Conservation (phyloP, 2,797 vertebrate genomes). For the Nyctalus aviator region DNA sequence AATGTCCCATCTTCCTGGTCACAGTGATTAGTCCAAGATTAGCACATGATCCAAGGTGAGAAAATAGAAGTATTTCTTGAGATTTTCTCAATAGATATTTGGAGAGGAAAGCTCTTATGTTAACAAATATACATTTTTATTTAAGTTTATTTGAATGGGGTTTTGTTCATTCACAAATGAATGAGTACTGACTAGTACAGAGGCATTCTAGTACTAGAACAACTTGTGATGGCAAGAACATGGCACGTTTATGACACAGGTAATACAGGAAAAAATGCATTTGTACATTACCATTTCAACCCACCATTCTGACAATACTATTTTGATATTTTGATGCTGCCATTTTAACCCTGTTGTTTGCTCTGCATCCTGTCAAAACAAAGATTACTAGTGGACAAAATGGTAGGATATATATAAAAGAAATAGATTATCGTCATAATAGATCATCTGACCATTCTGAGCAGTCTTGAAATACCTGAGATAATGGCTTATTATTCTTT, state of each 20-base stretch:
- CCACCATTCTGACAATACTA: background rate
- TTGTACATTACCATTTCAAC: background rate
- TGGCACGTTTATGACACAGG: accelerated
- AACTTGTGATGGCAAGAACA: background rate
- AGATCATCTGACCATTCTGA: background rate
- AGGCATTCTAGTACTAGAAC: background rate
- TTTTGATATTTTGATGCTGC: no score
- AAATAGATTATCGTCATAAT: background rate
- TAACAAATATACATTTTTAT: background rate
- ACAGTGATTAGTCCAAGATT: background rate
- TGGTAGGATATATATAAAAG: background rate
- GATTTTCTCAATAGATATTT: background rate
- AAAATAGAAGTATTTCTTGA: background rate
- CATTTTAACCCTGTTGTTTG: background rate
- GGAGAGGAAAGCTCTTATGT: background rate
- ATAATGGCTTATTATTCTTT: background rate
- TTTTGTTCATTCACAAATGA: background rate
- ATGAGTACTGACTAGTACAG: background rate
- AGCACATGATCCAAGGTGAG: background rate
- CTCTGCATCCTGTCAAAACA: background rate
- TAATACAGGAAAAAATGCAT: background rate
- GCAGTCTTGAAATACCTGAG: background rate
- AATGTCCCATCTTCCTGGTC: background rate
- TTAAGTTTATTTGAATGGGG: background rate
- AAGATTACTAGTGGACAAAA: background rate